These are phyloP conservation scores for Terrapene triunguis DNA, from an alignment of 2,113 vertebrate genomes.

Conservation along the genomic window DNA sequence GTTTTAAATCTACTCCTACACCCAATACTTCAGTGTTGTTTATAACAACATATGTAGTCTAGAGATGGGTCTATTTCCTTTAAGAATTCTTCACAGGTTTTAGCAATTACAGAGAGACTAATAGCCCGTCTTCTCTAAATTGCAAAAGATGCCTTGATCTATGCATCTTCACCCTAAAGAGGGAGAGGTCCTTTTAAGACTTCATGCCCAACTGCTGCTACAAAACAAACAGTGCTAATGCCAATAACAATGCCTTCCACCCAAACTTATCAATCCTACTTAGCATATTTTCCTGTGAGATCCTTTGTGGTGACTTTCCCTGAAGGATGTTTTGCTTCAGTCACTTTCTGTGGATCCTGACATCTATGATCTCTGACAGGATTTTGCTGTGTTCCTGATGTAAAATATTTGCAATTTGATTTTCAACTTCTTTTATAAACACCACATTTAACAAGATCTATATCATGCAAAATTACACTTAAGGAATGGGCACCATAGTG, in stretches of 20 bases:
- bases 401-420: neutral
- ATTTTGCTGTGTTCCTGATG: neutral
- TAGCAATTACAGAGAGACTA: slow-evolving; percentile 50
- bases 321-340: slow-evolving; percentile 19
- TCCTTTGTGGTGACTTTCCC: neutral
- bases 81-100: slow-evolving; percentile 40
- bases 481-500: neutral
- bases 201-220: neutral
- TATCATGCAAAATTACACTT: neutral
- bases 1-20: neutral
- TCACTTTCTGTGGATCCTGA: slow-evolving; percentile 7
- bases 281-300: slow-evolving; percentile 14
- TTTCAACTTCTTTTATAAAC: neutral
- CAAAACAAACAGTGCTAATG: neutral
- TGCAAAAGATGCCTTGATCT: neutral
- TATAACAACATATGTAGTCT: neutral
- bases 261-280: neutral
- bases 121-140: slow-evolving; percentile 43
- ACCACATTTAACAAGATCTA: neutral
- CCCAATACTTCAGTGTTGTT: neutral
- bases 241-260: neutral
- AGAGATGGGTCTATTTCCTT: slow-evolving; percentile 3
- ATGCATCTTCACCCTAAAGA: neutral
- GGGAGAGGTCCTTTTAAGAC: neutral
- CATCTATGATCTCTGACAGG: neutral